Conservation (phyloP, 2,888 invertebrate species). For the Vesta saturnalis region DNA sequence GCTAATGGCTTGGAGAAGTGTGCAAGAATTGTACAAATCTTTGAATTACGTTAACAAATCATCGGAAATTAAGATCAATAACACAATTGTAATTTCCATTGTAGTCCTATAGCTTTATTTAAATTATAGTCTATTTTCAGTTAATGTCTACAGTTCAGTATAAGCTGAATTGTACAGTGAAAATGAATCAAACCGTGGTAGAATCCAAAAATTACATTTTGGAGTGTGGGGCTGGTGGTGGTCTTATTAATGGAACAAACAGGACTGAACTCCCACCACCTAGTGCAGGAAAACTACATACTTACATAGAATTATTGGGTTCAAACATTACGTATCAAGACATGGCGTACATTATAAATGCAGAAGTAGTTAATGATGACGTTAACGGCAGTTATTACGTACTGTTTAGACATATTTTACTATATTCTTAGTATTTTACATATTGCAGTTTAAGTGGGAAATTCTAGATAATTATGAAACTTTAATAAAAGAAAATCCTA, state of each 20-base stretch:
- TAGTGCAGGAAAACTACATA: not conserved
- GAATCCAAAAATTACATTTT: conserved; percentile 19
- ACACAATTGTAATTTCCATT: conserved; percentile 22
- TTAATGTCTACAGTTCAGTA: not conserved
- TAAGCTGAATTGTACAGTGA: conserved; percentile 18
- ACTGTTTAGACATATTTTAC: too few species aligned
- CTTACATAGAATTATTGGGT: conserved; percentile 19
- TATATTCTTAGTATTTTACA: too few species aligned
- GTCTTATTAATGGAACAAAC: too few species aligned
- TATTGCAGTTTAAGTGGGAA: conserved; percentile 32
- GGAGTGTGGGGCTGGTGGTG: conserved; percentile 12
- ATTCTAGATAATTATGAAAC: conserved; percentile 16
- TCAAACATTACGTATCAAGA: conserved; percentile 38
- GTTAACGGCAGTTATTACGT: conserved; percentile 32
- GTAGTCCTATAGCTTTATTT: not conserved
- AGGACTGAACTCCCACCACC: too few species aligned
- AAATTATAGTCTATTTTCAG: conserved; percentile 14
- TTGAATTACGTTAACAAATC: conserved; percentile 11
- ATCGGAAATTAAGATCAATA: conserved; percentile 29
- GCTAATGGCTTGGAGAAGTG: conserved; percentile 34
- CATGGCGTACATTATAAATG: conserved; percentile 35
- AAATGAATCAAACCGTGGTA: not conserved
- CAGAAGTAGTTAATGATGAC: conserved; percentile 21
- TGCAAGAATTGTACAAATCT: conserved; percentile 28
- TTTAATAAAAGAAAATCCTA: not conserved